A percentile compares a stretch with the other conserved stretches of the same genome.
Evolutionary conservation across 2,113 vertebrate genomes (phyloP).

Genomic region (Bubo bubo): DNA sequence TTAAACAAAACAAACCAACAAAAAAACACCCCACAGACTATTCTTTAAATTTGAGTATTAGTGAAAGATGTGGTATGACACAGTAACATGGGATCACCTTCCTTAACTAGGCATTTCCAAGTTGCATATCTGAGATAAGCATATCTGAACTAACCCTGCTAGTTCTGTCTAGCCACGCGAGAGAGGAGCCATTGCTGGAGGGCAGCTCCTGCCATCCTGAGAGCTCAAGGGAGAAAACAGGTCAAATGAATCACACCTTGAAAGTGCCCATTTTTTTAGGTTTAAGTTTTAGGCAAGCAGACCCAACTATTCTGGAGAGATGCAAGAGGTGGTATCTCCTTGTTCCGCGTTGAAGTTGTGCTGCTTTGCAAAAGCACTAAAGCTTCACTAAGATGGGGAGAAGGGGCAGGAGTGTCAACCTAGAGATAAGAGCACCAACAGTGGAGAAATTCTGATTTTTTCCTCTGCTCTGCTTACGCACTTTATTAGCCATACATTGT

Average conservation of each 20-base stretch:
- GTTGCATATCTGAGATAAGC: background rate
- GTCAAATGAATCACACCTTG: background rate
- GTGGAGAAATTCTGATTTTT: background rate
- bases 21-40: background rate
- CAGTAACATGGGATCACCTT: background rate
- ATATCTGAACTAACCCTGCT: background rate
- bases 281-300: background rate
- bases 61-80: background rate
- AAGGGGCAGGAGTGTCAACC: background rate
- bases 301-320: background rate
- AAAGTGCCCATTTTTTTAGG: background rate
- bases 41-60: background rate
- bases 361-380: background rate
- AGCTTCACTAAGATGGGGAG: background rate
- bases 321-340: background rate
- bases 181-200: background rate
- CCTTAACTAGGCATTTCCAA: background rate
- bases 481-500: background rate
- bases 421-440: background rate
- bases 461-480: background rate
- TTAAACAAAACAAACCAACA: background rate
- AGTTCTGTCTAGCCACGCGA: no score
- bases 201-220: background rate
- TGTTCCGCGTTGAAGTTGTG: background rate
- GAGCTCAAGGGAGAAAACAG: background rate